Evolutionary conservation across 2,113 vertebrate species (phyloP).

Genomic region (Dicerorhinus sumatrensis): DNA sequence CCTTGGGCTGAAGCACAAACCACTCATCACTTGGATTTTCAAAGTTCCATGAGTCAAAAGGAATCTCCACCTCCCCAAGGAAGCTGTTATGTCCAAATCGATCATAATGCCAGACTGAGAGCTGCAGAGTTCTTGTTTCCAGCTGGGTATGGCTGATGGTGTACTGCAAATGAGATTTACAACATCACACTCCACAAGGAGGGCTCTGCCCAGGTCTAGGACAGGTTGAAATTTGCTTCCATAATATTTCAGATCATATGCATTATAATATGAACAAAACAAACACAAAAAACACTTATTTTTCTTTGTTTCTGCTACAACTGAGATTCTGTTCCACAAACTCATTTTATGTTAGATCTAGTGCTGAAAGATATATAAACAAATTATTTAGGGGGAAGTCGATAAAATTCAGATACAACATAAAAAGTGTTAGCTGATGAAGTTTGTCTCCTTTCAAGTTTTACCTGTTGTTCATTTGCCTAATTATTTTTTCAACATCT

Average conservation of each 20-base stretch:
- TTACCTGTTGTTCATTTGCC: conserved; percentile 36
- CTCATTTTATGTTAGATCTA: background rate
- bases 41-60: conserved; percentile 97
- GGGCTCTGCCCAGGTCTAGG: conserved; percentile 66
- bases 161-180: conserved; percentile 88
- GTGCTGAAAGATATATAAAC: background rate
- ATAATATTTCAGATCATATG: conserved; percentile 21
- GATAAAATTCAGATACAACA: background rate
- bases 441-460: conserved; percentile 17
- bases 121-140: conserved; percentile 95
- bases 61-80: conserved; percentile 97
- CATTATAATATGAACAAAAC: conserved; percentile 64
- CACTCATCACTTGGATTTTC: conserved; percentile 94
- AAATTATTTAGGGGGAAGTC: background rate
- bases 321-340: conserved; percentile 14
- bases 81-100: conserved; percentile 97
- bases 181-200: conserved; percentile 59
- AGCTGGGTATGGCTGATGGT: conserved; percentile 98
- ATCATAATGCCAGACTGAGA: conserved; percentile 98
- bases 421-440: background rate
- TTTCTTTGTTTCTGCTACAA: conserved; percentile 67
- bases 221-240: conserved; percentile 23
- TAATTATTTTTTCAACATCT: conserved; percentile 1
- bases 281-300: background rate
- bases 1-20: conserved; percentile 96